Evolutionary conservation across 1,140 invertebrate species (phyloP), one percentile per base, ranked within the genome.

Genomic region (Orius insidiosus): DNA sequence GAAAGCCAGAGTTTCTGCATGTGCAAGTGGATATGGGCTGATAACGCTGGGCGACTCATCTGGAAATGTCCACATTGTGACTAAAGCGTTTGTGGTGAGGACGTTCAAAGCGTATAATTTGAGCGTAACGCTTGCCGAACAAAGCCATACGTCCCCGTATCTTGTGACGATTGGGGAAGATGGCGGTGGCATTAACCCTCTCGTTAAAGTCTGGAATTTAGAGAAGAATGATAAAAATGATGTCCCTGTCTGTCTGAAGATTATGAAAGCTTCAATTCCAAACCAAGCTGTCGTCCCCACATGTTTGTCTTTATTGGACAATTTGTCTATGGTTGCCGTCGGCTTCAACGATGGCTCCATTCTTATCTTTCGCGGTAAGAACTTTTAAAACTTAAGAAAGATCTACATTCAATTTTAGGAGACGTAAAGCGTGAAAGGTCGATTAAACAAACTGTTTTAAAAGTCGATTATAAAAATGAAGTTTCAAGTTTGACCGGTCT

Each of bases 121-220:
- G 15, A 69, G 69, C 10, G 68, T 90, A 0, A 68, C 70, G 5
- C 68, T 82, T 19, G 72, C 83, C 1, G 72, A 80, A 51, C 84
- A 89, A n/a, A 61, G 87, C 44, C 74, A 75, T 57, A 79, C 87
- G 62, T 78, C 82, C 50, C 75, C 80, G n/a, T 74, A 80, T 54
- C 60, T 92, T 8, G 71, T 90, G 11, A 84, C 86, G 6, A 76
- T 92, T 58, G 87, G 86, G 11, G 78, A 85, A 63, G 85, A 90
- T 69, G 85, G 88, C 59, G 65, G 70, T 11, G 82, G 80, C 19
- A 69, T 78, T 9, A 85, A 82, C 63, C 80, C 84, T 13, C 62
- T 86, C 1, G 75, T 90, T 38, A 92, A 90, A 71, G 80, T 93
- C n/a, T 93, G 86, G 86, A 84, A 89, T 65, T 65, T 78, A 44